Evolutionary conservation across 2,888 invertebrate species (phyloP), one percentile per base, ranked within the genome.

Genomic region (Scaptomyza flava): DNA sequence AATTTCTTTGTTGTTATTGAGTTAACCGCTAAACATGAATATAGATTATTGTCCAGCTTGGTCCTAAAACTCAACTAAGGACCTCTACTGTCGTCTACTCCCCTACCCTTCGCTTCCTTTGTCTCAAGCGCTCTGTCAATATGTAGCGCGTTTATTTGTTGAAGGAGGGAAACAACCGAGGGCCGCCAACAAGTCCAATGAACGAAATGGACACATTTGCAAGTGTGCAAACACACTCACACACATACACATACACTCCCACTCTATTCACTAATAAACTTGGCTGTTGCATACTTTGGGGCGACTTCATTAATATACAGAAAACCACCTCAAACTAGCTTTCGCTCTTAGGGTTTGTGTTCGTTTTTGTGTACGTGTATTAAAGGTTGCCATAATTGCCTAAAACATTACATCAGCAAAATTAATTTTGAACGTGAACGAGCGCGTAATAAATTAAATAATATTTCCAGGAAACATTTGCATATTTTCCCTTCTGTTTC

Each of bases 341-440:
- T 12, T 12, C 11, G 9, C 17, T 34, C 9, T 23, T 17, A 27
- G 12, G 23, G 50, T 33, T 47, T 53, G 17, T 53, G 12, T 42
- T 4, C 34, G 48, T 45, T n/a, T 43, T 31, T 43, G 14, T 63
- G 33, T 38, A 9, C 47, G 57, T 73, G 38, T 75, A 36, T 75
- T 75, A 64, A 73, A 51, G 47, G 66, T 69, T 72, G 77, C 72
- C 72, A 72, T 86, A 82, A 86, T 82, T 87, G 79, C 72, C 81
- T 48, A 81, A 81, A 87, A 81, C 79, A 85, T 84, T 84, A 84
- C 84, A 87, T 87, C 87, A 84, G 85, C 86, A 46, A 85, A 85
- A 79, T 79, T 80, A 87, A 79, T 77, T 87, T 82, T 75, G 67
- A 80, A 68, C 70, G 68, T 57, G 63, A 61, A 68, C 72, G 65